Base-by-base conservation (phyloP, 2,797 vertebrate species). In the Mastacembelus armatus region DNA sequence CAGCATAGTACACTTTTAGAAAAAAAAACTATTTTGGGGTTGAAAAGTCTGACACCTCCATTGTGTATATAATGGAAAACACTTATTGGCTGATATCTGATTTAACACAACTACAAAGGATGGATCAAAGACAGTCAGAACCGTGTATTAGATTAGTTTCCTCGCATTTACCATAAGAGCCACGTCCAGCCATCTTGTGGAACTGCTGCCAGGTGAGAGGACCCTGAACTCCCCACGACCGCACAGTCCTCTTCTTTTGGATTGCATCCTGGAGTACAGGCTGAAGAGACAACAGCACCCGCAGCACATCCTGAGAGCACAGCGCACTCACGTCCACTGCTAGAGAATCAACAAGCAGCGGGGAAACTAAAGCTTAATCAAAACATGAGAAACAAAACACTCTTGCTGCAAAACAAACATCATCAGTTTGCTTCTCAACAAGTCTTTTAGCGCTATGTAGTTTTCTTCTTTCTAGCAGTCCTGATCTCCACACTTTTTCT, bases 201-300 rank as follows among this genome's bases (percentile, higher is more conserved):
- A 99, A 99, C 84, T 99, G 98, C 73, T 99, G 98, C 98, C 98
- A 99, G 36, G 98, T 99, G 68, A 99, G 96, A 45, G 98, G 98
- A 14, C 98, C 97, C 80, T 99, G 98, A 84, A 99, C 96, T 0
- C 97, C 98, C 97, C 97, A 99, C n/a, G 98, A 98, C 66, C 97
- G 95, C 15, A 98, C 93, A 0, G 96, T 98, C 63, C 97, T 91
- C 91, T 99, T 99, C 81, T 99, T 99, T 92, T 99, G 97, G 88
- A 99, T 98, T 27, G 97, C 96, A 36, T 99, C 98, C 91, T 99
- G 98, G 49, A 99, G 95, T 35, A 98, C 95, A 0, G 98, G 98
- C 91, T 99, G 97, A 43, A 99, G 96, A 18, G 96, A 98, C 62
- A 98, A 95, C 66, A 99, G 95, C 91, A 98, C 97, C 66, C 96